These are phyloP conservation scores for Albula goreensis DNA, from an alignment of 2,113 vertebrate species.

Conservation along the genomic window DNA sequence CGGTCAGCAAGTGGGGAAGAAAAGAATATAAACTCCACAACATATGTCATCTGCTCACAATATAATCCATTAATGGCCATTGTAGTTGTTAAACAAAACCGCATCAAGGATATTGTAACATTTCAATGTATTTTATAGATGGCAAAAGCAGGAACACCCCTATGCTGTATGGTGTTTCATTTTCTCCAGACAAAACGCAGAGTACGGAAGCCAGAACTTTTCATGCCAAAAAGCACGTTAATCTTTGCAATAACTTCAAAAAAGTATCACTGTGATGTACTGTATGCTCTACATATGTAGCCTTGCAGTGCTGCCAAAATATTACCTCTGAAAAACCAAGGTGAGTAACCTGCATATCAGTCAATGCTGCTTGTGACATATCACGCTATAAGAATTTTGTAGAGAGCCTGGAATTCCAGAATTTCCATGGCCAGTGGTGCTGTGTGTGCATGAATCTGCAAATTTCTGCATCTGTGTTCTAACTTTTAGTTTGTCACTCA, in stretches of 20 bases:
- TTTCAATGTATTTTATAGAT: background rate
- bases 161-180: background rate
- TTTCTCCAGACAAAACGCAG: background rate
- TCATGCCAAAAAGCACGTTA: background rate
- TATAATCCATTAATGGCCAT: background rate
- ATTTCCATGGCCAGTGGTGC: background rate
- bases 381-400: background rate
- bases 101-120: background rate
- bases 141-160: background rate
- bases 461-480: background rate
- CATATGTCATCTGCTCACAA: background rate
- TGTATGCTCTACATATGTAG: background rate
- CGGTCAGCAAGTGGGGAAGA: background rate
- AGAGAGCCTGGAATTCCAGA: background rate
- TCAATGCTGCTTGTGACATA: background rate
- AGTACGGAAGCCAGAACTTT: background rate
- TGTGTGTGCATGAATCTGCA: background rate
- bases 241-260: background rate
- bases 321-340: background rate
- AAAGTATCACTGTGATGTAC: background rate
- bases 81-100: constrained; percentile 4
- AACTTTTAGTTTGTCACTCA: background rate
- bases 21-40: background rate
- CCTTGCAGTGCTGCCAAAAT: background rate
- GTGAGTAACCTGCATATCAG: background rate